Evolutionary conservation across 2,797 vertebrate genomes (phyloP).

Genomic region (Coendou prehensilis): DNA sequence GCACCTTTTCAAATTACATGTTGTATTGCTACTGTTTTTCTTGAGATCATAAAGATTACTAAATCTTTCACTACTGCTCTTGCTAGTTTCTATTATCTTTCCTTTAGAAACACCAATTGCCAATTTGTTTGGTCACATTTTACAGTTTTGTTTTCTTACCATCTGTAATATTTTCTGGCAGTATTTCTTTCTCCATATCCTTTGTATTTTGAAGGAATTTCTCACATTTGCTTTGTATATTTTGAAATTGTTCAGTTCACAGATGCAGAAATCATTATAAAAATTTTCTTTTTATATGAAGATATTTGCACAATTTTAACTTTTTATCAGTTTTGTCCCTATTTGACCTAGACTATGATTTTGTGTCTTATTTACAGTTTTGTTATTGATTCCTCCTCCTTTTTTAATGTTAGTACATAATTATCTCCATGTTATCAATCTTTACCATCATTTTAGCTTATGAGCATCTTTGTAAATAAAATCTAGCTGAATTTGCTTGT

Average conservation of each 20-base stretch:
- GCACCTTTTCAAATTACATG: not conserved
- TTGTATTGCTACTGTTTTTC: not conserved
- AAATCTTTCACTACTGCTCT: conserved; percentile 29
- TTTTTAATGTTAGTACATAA: conserved; percentile 34
- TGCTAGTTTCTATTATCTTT: conserved; percentile 13
- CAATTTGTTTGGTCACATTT: not conserved
- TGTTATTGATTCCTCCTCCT: not conserved
- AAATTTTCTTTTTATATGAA: conserved; percentile 37
- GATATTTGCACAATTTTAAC: conserved; percentile 25
- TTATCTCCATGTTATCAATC: conserved; percentile 62
- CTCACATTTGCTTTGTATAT: conserved; percentile 45
- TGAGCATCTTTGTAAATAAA: conserved; percentile 55
- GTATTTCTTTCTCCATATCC: conserved; percentile 16
- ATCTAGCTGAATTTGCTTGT: conserved; percentile 61
- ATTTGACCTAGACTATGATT: conserved; percentile 54
- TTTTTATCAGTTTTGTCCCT: conserved; percentile 49
- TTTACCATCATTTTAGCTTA: conserved; percentile 49
- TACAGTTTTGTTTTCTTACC: not conserved
- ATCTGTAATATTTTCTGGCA: not conserved
- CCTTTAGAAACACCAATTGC: not conserved
- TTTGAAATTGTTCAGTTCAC: not conserved
- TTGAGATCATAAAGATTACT: not conserved
- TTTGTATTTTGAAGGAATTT: conserved; percentile 29
- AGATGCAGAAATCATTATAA: conserved; percentile 40
- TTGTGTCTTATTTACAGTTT: conserved; percentile 55